Evolutionary conservation across 2,113 vertebrate genomes (phyloP).

Genomic region (Oncorhynchus kisutch): DNA sequence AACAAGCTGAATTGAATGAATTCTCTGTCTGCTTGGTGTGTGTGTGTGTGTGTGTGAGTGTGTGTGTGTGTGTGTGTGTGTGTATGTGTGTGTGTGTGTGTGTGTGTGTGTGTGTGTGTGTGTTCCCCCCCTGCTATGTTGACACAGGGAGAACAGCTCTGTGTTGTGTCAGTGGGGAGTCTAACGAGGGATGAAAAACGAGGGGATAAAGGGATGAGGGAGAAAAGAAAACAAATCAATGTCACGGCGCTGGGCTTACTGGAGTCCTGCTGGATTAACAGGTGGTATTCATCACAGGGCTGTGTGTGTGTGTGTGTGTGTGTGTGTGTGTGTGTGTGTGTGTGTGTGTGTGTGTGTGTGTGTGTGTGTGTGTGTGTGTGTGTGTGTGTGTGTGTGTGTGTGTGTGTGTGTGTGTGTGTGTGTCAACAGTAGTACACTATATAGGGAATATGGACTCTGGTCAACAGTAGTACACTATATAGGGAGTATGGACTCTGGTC

Average conservation of each 20-base stretch:
- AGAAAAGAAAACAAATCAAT: conserved; percentile 71
- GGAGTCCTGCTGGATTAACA: conserved; percentile 62
- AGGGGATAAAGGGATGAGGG: conserved; percentile 52
- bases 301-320: conserved; percentile 25
- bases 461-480: no score
- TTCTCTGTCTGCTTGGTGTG: background rate
- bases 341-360: conserved; percentile 25
- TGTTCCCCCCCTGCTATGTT: conserved; percentile 25
- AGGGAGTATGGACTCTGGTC: no score
- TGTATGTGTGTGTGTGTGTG: no score
- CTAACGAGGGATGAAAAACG: conserved; percentile 55
- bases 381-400: conserved; percentile 24
- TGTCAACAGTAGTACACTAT: background rate
- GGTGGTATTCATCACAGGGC: conserved; percentile 29
- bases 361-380: conserved; percentile 1
- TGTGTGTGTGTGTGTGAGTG: background rate
- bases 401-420: background rate
- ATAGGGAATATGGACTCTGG: no score
- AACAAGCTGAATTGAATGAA: no score
- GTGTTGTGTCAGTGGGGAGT: conserved; percentile 66
- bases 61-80: no score
- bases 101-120: background rate
- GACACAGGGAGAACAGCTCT: conserved; percentile 49
- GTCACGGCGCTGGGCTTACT: conserved; percentile 59
- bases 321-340: conserved; percentile 45